Percentiles rank a stretch among this genome's conserved stretches.
phyloP scores from a whole-genome alignment of 2,888 invertebrate species.

The Mythimna ferrago region DNA sequence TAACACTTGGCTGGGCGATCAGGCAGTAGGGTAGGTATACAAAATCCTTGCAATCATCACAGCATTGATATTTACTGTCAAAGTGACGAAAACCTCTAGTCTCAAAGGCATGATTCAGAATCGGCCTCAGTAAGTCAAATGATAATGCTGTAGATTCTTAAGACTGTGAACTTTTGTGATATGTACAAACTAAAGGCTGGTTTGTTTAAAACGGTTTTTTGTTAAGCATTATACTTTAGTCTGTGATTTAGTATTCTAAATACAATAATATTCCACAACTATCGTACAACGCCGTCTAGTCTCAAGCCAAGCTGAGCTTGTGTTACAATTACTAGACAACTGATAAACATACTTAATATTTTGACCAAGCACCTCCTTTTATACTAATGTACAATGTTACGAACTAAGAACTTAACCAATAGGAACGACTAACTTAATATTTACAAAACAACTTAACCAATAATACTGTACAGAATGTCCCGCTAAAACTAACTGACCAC shows the following conservation, averaged over 20 bases:
- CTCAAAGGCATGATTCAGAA: constrained; percentile 47
- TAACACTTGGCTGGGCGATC: constrained; percentile 34
- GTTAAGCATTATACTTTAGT: constrained; percentile 47
- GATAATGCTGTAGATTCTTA: constrained; percentile 59
- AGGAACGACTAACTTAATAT: too few relatives aligned
- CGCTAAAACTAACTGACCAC: too few relatives aligned
- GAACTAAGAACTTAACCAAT: too few relatives aligned
- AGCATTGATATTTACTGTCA: constrained; percentile 52
- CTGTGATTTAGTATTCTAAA: constrained; percentile 38
- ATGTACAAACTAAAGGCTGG: constrained; percentile 37
- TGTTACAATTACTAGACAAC: too few relatives aligned
- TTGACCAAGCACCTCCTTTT: too few relatives aligned
- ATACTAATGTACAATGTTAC: too few relatives aligned
- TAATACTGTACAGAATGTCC: too few relatives aligned
- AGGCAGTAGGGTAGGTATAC: too few relatives aligned
- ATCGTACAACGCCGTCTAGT: too few relatives aligned
- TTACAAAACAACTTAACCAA: too few relatives aligned
- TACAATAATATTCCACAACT: background rate
- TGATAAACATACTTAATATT: too few relatives aligned
- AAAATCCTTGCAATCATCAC: constrained; percentile 28
- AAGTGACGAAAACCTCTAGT: constrained; percentile 59
- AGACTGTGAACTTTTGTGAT: constrained; percentile 52
- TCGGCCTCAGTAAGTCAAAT: constrained; percentile 56
- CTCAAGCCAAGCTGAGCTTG: too few relatives aligned
- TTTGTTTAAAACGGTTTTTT: constrained; percentile 48